Base-by-base conservation (phyloP, 2,113 vertebrate species). In the Gadus chalcogrammus region DNA sequence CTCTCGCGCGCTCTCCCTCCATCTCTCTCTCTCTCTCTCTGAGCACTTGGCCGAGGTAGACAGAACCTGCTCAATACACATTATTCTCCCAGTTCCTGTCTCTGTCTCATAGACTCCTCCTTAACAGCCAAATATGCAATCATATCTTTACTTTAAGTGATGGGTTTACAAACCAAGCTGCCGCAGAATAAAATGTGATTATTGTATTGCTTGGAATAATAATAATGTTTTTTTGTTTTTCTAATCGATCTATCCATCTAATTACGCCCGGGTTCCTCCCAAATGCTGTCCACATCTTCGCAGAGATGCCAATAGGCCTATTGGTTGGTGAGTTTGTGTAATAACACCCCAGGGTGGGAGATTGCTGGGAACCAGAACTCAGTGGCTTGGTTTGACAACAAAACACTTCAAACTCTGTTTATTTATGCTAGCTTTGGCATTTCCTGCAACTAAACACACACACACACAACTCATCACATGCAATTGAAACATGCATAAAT, bases 361-460 rank as follows among this genome's bases (percentile, higher is more conserved):
- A 65, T 3, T 6, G 24, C 7, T 11, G 38, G 31, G 31, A 42
- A n/a, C 48, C 18, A 48, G 16, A 15, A 15, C 6, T 18, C 7
- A 20, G 18, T 9, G 61, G 27, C 7, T 68, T 18, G 38, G 53
- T 59, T 66, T 18, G 17, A 65, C 22, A 61, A 4, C 53, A 42
- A 52, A 28, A n/a, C 5, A 63, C 59, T 61, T 16, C 53, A 65
- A 68, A 65, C 56, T 76, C 20, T 74, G 59, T 85, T 81, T 70
- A 52, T 28, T 65, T 4, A 67, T 71, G 62, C 79, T 65, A 66
- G 59, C 61, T 61, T 1, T 68, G 74, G 72, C 53, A 82, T 84
- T 80, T 82, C 75, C 82, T 79, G 27, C 67, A 18, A 73, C 16
- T 75, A 58, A 69, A 82, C 55, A 58, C 15, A 58, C 12, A 58